Evolutionary conservation across 2,888 invertebrate species (phyloP).

Genomic region (Caenorhabditis panamensis): DNA sequence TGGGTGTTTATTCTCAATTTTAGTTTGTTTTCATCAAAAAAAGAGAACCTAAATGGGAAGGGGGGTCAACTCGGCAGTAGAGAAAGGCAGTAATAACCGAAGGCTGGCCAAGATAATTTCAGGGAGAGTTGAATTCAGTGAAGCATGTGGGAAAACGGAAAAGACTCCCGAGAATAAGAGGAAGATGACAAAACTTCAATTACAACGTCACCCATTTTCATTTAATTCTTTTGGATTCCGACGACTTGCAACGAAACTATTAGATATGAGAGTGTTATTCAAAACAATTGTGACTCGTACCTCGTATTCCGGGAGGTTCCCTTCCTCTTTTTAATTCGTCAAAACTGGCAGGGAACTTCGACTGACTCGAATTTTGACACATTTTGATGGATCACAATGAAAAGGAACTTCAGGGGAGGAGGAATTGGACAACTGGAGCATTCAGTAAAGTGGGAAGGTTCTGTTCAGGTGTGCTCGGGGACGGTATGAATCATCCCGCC

Average conservation of each 20-base stretch:
- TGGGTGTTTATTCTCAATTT: background rate
- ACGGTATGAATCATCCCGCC: too few relatives aligned
- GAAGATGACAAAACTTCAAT: conserved; percentile 59
- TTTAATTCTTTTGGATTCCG: conserved; percentile 52
- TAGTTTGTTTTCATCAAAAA: conserved; percentile 31
- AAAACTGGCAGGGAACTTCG: background rate
- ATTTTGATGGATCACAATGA: background rate
- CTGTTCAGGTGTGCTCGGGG: too few relatives aligned
- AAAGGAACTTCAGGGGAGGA: background rate
- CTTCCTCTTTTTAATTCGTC: conserved; percentile 17
- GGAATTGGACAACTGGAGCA: too few relatives aligned
- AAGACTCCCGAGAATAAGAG: conserved; percentile 17
- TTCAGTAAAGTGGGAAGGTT: too few relatives aligned
- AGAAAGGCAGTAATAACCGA: conserved; percentile 45
- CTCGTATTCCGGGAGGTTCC: conserved; percentile 31
- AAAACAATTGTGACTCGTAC: conserved; percentile 35
- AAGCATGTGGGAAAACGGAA: conserved; percentile 42
- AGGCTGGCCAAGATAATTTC: conserved; percentile 50
- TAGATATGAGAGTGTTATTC: conserved; percentile 56
- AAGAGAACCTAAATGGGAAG: conserved; percentile 33
- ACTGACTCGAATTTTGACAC: background rate
- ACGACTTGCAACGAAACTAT: conserved; percentile 50
- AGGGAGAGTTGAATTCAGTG: conserved; percentile 48
- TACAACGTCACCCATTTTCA: conserved; percentile 61
- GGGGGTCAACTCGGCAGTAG: too few relatives aligned